Percentiles rank a stretch among this genome's conserved stretches.
Conservation (phyloP, 2,113 vertebrate genomes). For the Archilochus colubris region DNA sequence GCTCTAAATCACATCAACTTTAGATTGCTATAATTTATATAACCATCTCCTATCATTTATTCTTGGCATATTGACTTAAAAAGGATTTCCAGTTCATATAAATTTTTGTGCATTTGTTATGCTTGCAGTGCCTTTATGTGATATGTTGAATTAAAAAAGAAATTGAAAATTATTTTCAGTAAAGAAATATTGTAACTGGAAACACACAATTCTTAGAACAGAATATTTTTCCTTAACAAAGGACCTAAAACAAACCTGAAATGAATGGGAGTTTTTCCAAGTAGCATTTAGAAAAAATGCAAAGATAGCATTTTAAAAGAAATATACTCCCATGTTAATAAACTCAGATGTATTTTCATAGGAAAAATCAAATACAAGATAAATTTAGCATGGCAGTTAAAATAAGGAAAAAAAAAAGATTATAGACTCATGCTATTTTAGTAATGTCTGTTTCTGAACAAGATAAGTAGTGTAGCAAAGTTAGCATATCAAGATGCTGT, state of each 20-base stretch:
- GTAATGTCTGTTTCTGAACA: constrained; percentile 7
- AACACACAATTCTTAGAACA: not conserved
- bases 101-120: not conserved
- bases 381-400: not conserved
- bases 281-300: not conserved
- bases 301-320: not conserved
- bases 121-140: not conserved
- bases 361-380: not conserved
- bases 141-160: not conserved
- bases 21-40: not conserved
- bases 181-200: not conserved
- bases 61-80: constrained; percentile 11
- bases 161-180: not conserved
- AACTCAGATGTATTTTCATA: not conserved
- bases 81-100: not conserved
- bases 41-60: not conserved
- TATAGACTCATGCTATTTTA: constrained; percentile 2
- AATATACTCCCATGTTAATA: not conserved
- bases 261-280: not conserved
- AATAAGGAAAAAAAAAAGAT: constrained; percentile 1
- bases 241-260: not conserved
- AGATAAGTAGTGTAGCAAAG: constrained; percentile 14
- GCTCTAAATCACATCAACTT: constrained; percentile 41
- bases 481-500: not conserved
- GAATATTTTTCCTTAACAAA: not conserved